Conservation (phyloP, 2,113 vertebrate species). For the Oophaga pumilio region DNA sequence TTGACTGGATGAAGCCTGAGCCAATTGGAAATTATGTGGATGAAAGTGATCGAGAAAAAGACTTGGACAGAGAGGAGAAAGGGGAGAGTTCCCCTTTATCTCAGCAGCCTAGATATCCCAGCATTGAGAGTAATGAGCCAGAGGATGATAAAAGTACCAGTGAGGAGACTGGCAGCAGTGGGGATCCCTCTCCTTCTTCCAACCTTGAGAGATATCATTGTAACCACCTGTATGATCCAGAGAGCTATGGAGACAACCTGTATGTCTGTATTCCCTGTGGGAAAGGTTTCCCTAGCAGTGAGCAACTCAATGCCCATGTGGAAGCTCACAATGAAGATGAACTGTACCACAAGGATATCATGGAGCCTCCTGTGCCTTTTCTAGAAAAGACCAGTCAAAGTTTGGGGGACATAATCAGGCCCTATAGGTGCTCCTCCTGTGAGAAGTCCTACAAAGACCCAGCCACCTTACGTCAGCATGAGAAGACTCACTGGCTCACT, state of each 20-base stretch:
- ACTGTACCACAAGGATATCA: conserved; percentile 78
- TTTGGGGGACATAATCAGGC: conserved; percentile 86
- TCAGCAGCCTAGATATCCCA: conserved; percentile 70
- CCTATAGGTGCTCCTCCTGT: conserved; percentile 92
- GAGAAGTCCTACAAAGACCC: conserved; percentile 99
- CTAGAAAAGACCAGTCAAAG: conserved; percentile 80
- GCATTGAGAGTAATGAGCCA: conserved; percentile 74
- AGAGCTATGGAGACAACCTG: conserved; percentile 96
- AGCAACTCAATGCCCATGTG: conserved; percentile 97
- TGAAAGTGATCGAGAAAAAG: conserved; percentile 78
- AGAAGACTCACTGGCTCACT: conserved; percentile 98
- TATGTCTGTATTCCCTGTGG: conserved; percentile 98
- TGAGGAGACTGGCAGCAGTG: conserved; percentile 94
- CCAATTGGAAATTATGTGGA: conserved; percentile 83
- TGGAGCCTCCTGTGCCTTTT: conserved; percentile 77
- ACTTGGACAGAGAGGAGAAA: conserved; percentile 66
- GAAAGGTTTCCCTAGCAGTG: conserved; percentile 97
- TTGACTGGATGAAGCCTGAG: conserved; percentile 96
- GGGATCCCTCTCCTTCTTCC: conserved; percentile 76
- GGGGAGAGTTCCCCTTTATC: conserved; percentile 64
- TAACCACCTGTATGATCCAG: conserved; percentile 90
- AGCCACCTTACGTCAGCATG: conserved; percentile 93
- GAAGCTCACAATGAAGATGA: conserved; percentile 97
- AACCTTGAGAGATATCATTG: conserved; percentile 85
- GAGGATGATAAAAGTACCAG: conserved; percentile 91